These are phyloP conservation scores for Petrosia ficiformis DNA, from an alignment of 37 sponge, comb jelly and placozoan genomes.

Conservation along the genomic window DNA sequence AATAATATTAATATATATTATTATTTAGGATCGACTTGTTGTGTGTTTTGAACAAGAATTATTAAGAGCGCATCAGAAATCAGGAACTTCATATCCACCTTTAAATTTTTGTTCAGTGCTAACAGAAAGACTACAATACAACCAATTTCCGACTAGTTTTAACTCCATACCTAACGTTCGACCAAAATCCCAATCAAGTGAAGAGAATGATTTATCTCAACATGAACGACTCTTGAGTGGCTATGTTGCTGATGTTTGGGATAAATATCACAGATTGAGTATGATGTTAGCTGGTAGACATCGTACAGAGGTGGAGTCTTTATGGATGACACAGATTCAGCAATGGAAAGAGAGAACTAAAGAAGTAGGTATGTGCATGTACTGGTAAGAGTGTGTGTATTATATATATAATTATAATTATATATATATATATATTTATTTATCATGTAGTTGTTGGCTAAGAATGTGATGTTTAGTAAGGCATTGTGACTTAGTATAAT, in stretches of 20 bases:
- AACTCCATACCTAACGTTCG: neutral
- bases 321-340: constrained; percentile 39
- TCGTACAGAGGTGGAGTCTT: constrained; percentile 46
- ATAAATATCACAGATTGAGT: constrained; percentile 47
- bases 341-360: constrained; percentile 31
- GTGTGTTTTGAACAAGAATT: constrained; percentile 58
- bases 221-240: constrained; percentile 39
- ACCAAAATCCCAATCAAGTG: neutral
- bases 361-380: constrained; percentile 13
- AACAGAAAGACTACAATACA: constrained; percentile 35
- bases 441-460: too few relatives aligned
- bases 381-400: too few relatives aligned
- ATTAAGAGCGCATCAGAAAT: constrained; percentile 52
- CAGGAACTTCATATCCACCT: constrained; percentile 8
- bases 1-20: too few relatives aligned
- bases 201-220: neutral
- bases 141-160: neutral
- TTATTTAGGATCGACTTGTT: constrained; percentile 46
- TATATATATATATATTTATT: too few relatives aligned
- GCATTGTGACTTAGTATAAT: too few relatives aligned
- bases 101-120: constrained; percentile 57
- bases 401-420: too few relatives aligned
- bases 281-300: constrained; percentile 20
- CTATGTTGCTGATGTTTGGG: constrained; percentile 72
- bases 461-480: too few relatives aligned